Percentiles rank a stretch among this genome's conserved stretches.
Conservation (phyloP, 2,888 invertebrate genomes). For the Nomada hirtipes region DNA sequence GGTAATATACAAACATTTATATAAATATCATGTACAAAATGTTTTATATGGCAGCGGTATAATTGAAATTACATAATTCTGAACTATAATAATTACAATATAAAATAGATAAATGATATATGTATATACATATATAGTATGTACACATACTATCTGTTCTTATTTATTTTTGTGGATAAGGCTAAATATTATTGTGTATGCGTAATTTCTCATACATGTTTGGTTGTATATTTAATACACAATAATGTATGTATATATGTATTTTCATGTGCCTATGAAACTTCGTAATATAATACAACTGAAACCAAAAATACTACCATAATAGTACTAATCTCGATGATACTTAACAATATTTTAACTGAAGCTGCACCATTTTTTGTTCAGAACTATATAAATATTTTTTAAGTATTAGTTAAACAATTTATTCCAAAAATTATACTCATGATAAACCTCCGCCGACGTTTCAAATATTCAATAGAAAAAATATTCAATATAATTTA, state of each 20-base stretch:
- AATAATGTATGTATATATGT: background rate
- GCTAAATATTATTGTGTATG: slow-evolving; percentile 36
- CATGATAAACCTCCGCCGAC: background rate
- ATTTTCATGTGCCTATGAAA: background rate
- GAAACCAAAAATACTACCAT: background rate
- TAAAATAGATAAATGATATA: slow-evolving; percentile 19
- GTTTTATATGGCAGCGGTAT: slow-evolving; percentile 36
- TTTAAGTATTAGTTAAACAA: background rate
- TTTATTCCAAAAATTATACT: background rate
- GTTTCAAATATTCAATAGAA: no score
- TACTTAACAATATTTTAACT: background rate
- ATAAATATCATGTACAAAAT: slow-evolving; percentile 56
- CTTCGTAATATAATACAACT: background rate
- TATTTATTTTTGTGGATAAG: slow-evolving; percentile 22
- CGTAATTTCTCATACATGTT: slow-evolving; percentile 24
- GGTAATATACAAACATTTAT: slow-evolving; percentile 56
- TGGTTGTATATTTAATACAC: slow-evolving; percentile 26
- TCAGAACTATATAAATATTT: background rate
- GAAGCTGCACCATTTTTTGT: slow-evolving; percentile 9
- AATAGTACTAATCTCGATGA: slow-evolving; percentile 13
- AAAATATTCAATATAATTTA: background rate
- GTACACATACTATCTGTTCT: slow-evolving; percentile 29
- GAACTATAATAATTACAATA: slow-evolving; percentile 28
- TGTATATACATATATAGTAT: slow-evolving; percentile 17
- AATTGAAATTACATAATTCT: slow-evolving; percentile 32